phyloP scores from a whole-genome alignment of 2,888 invertebrate species.

The Chrysolina americana region DNA sequence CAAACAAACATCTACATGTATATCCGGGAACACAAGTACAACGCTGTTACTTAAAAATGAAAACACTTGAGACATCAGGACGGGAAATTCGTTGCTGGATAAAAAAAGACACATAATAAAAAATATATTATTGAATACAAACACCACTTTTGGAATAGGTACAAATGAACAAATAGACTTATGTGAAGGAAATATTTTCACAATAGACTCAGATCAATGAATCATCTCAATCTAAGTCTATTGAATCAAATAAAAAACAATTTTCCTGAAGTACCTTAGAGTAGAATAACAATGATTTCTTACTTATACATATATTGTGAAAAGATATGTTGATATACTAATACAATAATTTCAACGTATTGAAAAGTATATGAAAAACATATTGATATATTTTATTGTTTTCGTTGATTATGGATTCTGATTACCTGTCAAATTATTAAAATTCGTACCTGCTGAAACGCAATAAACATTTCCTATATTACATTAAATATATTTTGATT shows the following conservation, averaged over 20 bases:
- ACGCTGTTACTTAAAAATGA: no score
- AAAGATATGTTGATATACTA: conserved; percentile 4
- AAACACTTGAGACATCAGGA: no score
- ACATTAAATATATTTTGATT: conserved; percentile 32
- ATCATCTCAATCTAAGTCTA: conserved; percentile 29
- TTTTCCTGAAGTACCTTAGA: conserved; percentile 16
- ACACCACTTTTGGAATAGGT: conserved; percentile 51
- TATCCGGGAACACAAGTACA: no score
- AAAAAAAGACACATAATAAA: conserved; percentile 4
- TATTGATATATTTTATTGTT: not conserved
- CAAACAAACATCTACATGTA: no score
- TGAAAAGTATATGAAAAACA: not conserved
- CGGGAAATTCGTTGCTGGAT: not conserved
- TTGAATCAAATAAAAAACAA: not conserved
- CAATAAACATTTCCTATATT: conserved; percentile 37
- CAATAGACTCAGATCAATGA: conserved; percentile 36
- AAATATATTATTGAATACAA: conserved; percentile 50
- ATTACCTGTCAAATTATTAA: not conserved
- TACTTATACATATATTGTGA: not conserved
- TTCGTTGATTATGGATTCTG: not conserved
- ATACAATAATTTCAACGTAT: not conserved
- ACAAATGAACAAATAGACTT: conserved; percentile 47
- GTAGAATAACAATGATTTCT: conserved; percentile 8
- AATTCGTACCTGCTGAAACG: not conserved
- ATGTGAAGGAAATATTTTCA: conserved; percentile 27